Evolutionary conservation across 2,888 invertebrate species (phyloP).

Genomic region (Pimpla rufipes): DNA sequence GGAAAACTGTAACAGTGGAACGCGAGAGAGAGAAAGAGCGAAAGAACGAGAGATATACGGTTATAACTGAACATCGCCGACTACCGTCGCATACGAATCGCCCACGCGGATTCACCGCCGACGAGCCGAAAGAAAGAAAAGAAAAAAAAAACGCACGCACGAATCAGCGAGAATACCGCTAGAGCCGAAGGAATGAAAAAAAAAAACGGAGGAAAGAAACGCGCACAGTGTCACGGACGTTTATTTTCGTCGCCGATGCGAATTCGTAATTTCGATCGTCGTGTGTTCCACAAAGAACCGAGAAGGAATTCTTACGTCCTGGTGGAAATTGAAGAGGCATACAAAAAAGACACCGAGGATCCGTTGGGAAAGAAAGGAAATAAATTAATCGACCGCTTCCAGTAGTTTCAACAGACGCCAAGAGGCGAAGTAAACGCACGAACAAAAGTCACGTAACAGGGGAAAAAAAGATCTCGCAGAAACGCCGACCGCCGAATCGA

Average conservation of each 20-base stretch:
- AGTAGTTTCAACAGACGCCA: background rate
- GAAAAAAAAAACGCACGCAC: background rate
- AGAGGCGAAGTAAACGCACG: background rate
- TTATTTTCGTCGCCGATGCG: background rate
- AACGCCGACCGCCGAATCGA: background rate
- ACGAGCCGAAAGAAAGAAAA: background rate
- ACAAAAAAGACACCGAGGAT: background rate
- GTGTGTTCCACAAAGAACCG: background rate
- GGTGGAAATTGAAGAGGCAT: background rate
- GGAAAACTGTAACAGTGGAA: conserved; percentile 61
- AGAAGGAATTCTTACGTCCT: no score
- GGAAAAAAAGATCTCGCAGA: background rate
- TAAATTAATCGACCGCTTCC: background rate
- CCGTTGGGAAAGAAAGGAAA: background rate
- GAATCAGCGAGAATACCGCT: background rate
- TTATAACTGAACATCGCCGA: conserved; percentile 54
- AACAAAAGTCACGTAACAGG: background rate
- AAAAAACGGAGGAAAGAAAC: background rate
- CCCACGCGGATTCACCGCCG: conserved; percentile 12
- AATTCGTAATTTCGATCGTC: background rate
- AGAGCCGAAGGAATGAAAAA: background rate
- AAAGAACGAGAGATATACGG: conserved; percentile 31
- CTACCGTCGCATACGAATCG: conserved; percentile 45
- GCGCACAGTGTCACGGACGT: background rate
- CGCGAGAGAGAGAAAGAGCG: conserved; percentile 6